These are phyloP conservation scores for Torymus aiolomorphi DNA, from an alignment of 2,888 invertebrate genomes.

Conservation along the genomic window DNA sequence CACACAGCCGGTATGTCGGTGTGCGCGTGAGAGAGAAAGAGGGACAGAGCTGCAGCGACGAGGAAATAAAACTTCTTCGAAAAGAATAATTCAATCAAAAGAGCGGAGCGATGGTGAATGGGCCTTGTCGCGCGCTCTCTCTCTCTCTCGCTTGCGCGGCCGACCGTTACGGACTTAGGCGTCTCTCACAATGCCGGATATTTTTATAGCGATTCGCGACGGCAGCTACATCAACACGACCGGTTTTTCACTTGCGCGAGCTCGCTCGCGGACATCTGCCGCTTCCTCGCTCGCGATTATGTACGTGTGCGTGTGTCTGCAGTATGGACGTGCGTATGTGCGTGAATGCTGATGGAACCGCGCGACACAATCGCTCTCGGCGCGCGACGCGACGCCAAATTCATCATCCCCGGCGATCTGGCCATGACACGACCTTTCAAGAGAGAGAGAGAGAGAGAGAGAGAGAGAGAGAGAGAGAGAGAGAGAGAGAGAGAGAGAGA, in stretches of 20 bases:
- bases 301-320: background rate
- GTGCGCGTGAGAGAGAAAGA: conserved; percentile 33
- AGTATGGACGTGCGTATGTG: conserved; percentile 26
- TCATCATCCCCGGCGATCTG: conserved; percentile 54
- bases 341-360: background rate
- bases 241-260: conserved; percentile 72
- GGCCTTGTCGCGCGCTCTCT: conserved; percentile 9
- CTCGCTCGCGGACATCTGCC: conserved; percentile 72
- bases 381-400: conserved; percentile 32
- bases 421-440: conserved; percentile 50
- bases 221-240: conserved; percentile 76
- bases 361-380: conserved; percentile 22
- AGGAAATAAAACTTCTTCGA: conserved; percentile 60
- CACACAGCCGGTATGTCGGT: background rate
- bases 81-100: conserved; percentile 63
- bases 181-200: conserved; percentile 72
- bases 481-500: conserved; percentile 1
- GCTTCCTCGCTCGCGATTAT: conserved; percentile 61
- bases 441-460: background rate
- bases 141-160: conserved; percentile 32
- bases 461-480: background rate
- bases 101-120: conserved; percentile 56
- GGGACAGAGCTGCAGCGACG: conserved; percentile 56
- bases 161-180: conserved; percentile 68
- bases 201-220: conserved; percentile 76